Evolutionary conservation across 2,113 vertebrate species (phyloP).

Genomic region (Bucco capensis): DNA sequence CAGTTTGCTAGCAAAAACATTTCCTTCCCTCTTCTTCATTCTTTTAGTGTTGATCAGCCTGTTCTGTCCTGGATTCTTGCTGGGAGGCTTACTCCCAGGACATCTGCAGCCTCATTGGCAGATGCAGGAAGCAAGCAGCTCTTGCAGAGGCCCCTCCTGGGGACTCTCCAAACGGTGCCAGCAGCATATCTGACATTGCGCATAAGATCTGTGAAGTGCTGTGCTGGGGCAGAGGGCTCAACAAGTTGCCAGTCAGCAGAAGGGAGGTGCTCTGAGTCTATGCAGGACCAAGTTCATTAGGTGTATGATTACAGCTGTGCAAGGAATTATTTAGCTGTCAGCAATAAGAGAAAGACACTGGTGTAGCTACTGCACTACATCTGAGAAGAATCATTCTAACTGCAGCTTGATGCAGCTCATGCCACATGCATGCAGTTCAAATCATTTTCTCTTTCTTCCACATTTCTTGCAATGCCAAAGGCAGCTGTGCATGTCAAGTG

Average conservation of each 20-base stretch:
- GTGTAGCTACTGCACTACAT: background rate
- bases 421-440: background rate
- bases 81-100: background rate
- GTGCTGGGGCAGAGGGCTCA: background rate
- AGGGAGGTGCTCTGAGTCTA: background rate
- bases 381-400: background rate
- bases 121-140: background rate
- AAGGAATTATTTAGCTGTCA: background rate
- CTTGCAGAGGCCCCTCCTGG: background rate
- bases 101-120: background rate
- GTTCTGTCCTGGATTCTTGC: background rate
- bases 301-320: background rate
- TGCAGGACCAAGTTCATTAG: background rate
- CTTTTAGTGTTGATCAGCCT: slow-evolving; percentile 4
- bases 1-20: background rate
- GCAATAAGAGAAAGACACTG: background rate
- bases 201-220: background rate
- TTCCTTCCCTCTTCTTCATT: background rate
- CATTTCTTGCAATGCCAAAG: background rate
- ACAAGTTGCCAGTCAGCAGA: background rate
- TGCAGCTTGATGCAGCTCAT: background rate
- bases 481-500: background rate
- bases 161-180: background rate
- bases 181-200: background rate
- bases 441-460: slow-evolving; percentile 6